Evolutionary conservation across 1,140 invertebrate species (phyloP), one percentile per base, ranked within the genome.

Genomic region (Chironomus striatipennis): DNA sequence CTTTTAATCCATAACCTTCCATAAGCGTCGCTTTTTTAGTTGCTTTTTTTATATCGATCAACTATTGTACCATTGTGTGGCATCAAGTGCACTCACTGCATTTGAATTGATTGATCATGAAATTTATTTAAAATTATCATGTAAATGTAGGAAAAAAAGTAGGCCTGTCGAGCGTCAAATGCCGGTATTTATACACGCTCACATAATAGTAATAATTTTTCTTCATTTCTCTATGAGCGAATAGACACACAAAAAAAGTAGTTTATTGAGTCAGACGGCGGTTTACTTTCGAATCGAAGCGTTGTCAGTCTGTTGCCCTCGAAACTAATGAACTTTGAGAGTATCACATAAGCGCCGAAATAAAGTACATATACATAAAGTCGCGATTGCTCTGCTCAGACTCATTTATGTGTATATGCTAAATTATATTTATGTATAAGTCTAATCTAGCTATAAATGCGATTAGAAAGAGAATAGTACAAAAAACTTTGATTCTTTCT

Each of bases 181-280:
- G 24, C 24, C 24, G 24, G 47, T 5, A 57, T 57, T 12, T n/a
- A 47, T 15, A 47, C 43, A 47, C 43, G 43, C 43, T 47, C 43
- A 47, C 43, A 47, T 47, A 47, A 47, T 47, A 57, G n/a, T 57
- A 57, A n/a, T 57, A n/a, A 12, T 57, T 10, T 57, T 57, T 57
- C 12, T 57, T 57, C n/a, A 5, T 57, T 15, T 57, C 47, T 57
- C 47, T 15, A 57, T 15, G 43, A 57, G 12, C 47, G 47, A 57
- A 57, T 57, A 57, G 47, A 57, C 47, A 70, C 47, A 70, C 20
- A 70, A 70, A 18, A 67, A 70, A 70, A 70, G 65, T 70, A 70
- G 65, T 70, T 70, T 70, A 70, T 70, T 70, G 65, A 70, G 65
- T 70, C 65, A 70, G 65, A 70, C 65, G 10, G 65, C 20, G 20